Evolutionary conservation across 2,888 invertebrate species (phyloP).

Genomic region (Automeris io): DNA sequence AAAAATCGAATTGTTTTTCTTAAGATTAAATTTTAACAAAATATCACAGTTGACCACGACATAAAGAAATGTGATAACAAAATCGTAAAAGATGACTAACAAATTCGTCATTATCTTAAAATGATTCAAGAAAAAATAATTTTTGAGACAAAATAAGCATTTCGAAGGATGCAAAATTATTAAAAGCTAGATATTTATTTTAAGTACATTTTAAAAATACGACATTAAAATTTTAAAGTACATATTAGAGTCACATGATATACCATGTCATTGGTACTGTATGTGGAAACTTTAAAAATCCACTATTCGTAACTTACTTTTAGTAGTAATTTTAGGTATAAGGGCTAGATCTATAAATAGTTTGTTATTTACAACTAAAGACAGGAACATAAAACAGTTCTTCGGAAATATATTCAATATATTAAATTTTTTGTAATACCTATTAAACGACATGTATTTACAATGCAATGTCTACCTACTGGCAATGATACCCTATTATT

Average conservation of each 20-base stretch:
- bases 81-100: slow-evolving; percentile 35
- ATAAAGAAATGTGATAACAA: slow-evolving; percentile 56
- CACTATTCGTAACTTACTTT: slow-evolving; percentile 39
- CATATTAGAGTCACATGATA: slow-evolving; percentile 53
- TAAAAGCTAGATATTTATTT: slow-evolving; percentile 49
- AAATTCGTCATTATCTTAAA: slow-evolving; percentile 21
- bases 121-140: slow-evolving; percentile 11
- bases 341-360: slow-evolving; percentile 48
- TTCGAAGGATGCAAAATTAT: slow-evolving; percentile 32
- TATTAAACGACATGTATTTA: slow-evolving; percentile 61
- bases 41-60: slow-evolving; percentile 77
- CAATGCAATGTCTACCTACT: slow-evolving; percentile 59
- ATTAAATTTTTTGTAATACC: slow-evolving; percentile 64
- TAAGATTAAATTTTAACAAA: slow-evolving; percentile 74
- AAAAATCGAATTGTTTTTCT: slow-evolving; percentile 52
- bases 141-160: slow-evolving; percentile 21
- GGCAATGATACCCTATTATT: slow-evolving; percentile 48
- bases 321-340: slow-evolving; percentile 36
- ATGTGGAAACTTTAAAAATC: slow-evolving; percentile 48
- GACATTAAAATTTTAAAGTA: slow-evolving; percentile 62
- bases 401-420: slow-evolving; percentile 67
- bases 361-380: slow-evolving; percentile 70
- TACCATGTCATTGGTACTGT: slow-evolving; percentile 54
- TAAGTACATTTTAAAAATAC: slow-evolving; percentile 73
- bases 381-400: slow-evolving; percentile 75